A percentile compares a stretch with the other conserved stretches of the same genome.
Evolutionary conservation across 2,888 invertebrate genomes (phyloP).

Genomic region (Harpalus rufipes): DNA sequence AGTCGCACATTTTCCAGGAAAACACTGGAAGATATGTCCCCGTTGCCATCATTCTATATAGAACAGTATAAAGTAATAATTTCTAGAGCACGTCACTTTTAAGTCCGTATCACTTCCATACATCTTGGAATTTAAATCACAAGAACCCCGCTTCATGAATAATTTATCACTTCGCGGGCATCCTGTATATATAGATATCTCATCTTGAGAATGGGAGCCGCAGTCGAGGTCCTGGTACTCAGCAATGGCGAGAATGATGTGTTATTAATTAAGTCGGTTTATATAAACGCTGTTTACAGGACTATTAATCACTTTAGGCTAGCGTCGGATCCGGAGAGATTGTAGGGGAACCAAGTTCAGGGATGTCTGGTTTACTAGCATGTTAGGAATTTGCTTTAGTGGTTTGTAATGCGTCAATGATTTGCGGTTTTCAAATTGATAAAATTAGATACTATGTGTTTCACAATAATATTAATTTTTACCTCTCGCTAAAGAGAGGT

Average conservation of each 20-base stretch:
- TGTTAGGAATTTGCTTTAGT: slow-evolving; percentile 5
- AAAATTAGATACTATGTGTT: not conserved
- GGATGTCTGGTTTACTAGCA: not conserved
- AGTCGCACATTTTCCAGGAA: slow-evolving; percentile 17
- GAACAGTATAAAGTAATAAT: slow-evolving; percentile 68
- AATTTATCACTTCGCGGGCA: slow-evolving; percentile 71
- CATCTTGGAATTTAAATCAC: slow-evolving; percentile 76
- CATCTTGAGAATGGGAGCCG: slow-evolving; percentile 19
- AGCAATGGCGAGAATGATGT: slow-evolving; percentile 71
- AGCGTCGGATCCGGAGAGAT: not conserved
- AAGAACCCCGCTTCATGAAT: slow-evolving; percentile 73
- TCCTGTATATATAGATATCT: slow-evolving; percentile 54
- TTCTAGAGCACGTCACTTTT: slow-evolving; percentile 69
- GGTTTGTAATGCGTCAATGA: not conserved
- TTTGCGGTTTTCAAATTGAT: slow-evolving; percentile 18
- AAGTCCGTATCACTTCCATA: slow-evolving; percentile 70
- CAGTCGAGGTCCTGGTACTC: slow-evolving; percentile 18
- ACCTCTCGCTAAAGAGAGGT: no score
- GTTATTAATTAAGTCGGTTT: slow-evolving; percentile 75
- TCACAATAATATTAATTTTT: not conserved
- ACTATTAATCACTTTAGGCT: slow-evolving; percentile 74
- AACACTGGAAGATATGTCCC: slow-evolving; percentile 45
- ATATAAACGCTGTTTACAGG: slow-evolving; percentile 71
- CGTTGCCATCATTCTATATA: slow-evolving; percentile 50
- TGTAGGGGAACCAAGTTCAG: slow-evolving; percentile 1